Conservation (phyloP, 2,797 vertebrate genomes). For the Petrocephalus schoutedeni region DNA sequence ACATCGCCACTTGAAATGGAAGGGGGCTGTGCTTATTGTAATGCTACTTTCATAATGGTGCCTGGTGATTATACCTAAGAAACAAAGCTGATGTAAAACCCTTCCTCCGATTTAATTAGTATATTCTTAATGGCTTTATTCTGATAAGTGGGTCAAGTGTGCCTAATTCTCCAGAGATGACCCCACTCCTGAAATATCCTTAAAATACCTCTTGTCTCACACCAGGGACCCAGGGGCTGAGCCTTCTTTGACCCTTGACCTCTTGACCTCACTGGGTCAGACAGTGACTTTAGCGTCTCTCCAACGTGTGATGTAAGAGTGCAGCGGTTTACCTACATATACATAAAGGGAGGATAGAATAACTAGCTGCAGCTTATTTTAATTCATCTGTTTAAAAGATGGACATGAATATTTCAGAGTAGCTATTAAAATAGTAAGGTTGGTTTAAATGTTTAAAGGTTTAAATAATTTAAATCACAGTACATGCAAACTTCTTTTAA, state of each 20-base stretch:
- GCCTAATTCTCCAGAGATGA: constrained; percentile 8
- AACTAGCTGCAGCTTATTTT: constrained; percentile 41
- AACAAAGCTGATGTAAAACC: not conserved
- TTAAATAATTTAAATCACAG: constrained; percentile 57
- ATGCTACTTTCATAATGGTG: not conserved
- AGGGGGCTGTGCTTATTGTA: not conserved
- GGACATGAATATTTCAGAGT: constrained; percentile 50
- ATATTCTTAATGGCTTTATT: not conserved
- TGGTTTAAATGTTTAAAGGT: constrained; percentile 53
- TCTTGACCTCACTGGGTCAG: not conserved
- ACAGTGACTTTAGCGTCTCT: not conserved
- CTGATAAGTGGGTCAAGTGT: constrained; percentile 1
- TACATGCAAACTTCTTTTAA: constrained; percentile 47
- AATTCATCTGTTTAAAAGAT: constrained; percentile 49
- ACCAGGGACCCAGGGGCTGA: not conserved
- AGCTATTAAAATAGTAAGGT: constrained; percentile 48
- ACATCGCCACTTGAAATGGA: not conserved
- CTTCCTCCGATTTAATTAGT: constrained; percentile 1
- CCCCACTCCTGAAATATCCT: not conserved
- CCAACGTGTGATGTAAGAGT: not conserved
- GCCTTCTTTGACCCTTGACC: constrained; percentile 10
- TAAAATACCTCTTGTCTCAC: not conserved
- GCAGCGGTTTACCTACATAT: not conserved
- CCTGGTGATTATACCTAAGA: not conserved
- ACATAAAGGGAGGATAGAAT: constrained; percentile 30